Evolutionary conservation across 2,888 invertebrate species (phyloP).

Genomic region (Dicranocentrus wangi): DNA sequence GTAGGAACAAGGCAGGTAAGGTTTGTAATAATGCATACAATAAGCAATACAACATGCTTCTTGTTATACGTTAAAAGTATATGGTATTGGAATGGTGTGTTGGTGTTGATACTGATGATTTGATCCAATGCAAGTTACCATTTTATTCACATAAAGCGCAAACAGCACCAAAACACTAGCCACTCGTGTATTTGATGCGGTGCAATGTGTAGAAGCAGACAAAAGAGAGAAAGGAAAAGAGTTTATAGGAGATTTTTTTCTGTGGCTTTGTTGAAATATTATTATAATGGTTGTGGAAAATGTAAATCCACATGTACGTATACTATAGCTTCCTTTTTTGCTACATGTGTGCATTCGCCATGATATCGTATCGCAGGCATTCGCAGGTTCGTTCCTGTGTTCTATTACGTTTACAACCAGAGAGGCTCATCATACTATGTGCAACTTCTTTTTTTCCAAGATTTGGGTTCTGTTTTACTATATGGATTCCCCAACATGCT

Average conservation of each 20-base stretch:
- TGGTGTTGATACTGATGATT: slow-evolving; percentile 1
- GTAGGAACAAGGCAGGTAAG: slow-evolving; percentile 15
- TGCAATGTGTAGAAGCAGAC: neutral
- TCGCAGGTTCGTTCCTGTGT: neutral
- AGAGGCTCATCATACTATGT: no score
- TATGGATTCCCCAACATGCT: neutral
- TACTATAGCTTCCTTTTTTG: slow-evolving; percentile 1
- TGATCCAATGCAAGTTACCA: slow-evolving; percentile 5
- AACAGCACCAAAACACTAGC: no score
- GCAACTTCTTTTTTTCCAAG: slow-evolving; percentile 20
- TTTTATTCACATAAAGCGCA: neutral
- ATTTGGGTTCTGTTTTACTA: slow-evolving; percentile 8
- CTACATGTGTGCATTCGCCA: neutral
- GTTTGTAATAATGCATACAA: neutral
- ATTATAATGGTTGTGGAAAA: neutral
- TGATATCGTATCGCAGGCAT: neutral
- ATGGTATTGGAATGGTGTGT: neutral
- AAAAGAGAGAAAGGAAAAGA: slow-evolving; percentile 8
- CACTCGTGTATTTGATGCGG: no score
- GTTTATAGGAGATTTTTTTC: slow-evolving; percentile 6
- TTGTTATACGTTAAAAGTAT: neutral
- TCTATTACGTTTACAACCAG: no score
- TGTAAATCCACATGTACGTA: slow-evolving; percentile 3
- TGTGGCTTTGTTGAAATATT: slow-evolving; percentile 10
- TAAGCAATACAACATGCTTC: neutral